These are phyloP conservation scores for Scolanthus callimorphus DNA, from an alignment of 92 coral and sea anemone species.

Conservation along the genomic window DNA sequence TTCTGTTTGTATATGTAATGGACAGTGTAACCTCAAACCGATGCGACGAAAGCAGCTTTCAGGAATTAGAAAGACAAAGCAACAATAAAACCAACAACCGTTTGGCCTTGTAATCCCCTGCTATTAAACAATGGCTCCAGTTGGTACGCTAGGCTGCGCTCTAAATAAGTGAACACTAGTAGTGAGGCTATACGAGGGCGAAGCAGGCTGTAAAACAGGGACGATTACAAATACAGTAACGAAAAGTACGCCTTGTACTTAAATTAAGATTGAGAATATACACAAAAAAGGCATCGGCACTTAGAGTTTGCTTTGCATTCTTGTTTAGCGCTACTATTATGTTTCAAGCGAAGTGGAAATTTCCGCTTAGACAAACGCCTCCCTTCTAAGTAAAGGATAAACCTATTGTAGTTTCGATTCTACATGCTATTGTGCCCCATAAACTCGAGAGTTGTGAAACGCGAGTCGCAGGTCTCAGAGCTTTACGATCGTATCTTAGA, in stretches of 20 bases:
- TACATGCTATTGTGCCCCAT: neutral
- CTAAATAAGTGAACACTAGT: no score
- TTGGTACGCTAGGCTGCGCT: no score
- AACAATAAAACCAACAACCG: constrained; percentile 2
- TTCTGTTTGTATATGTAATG: constrained; percentile 43
- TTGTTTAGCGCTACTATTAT: constrained; percentile 23
- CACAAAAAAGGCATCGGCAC: constrained; percentile 16
- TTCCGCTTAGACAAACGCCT: constrained; percentile 53
- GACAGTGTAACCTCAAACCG: constrained; percentile 40
- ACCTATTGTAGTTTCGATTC: neutral
- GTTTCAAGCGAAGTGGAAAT: constrained; percentile 50
- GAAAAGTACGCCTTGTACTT: no score
- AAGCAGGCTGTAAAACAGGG: no score
- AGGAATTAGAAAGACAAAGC: constrained; percentile 12
- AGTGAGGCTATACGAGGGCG: no score
- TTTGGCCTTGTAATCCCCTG: constrained; percentile 13
- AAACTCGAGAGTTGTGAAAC: neutral
- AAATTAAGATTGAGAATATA: constrained; percentile 10
- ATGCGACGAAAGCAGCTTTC: constrained; percentile 33
- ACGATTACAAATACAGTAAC: no score
- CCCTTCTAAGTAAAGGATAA: constrained; percentile 15
- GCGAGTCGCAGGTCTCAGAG: neutral
- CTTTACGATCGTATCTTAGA: neutral
- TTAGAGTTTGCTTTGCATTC: constrained; percentile 32
- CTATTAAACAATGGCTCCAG: constrained; percentile 25